Evolutionary conservation across 2,797 vertebrate species (phyloP).

Genomic region (Tinamus major): DNA sequence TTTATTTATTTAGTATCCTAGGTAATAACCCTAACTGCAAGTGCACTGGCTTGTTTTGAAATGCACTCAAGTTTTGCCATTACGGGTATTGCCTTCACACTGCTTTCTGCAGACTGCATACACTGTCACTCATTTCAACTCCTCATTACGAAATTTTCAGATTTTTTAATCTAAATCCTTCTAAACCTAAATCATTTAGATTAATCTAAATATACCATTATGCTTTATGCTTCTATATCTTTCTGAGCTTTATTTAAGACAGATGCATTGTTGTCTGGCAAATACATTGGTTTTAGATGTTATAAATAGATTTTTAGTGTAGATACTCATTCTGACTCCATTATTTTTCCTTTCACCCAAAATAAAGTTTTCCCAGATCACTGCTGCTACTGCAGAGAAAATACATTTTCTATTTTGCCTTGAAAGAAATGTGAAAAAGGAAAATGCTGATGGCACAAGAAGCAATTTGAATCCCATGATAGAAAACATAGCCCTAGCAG

Average conservation of each 20-base stretch:
- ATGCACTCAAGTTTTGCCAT: slow-evolving; percentile 6
- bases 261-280: slow-evolving; percentile 27
- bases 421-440: slow-evolving; percentile 77
- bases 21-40: slow-evolving; percentile 27
- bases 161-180: slow-evolving; percentile 62
- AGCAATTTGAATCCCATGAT: slow-evolving; percentile 79
- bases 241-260: slow-evolving; percentile 56
- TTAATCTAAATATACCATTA: slow-evolving; percentile 24
- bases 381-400: slow-evolving; percentile 60
- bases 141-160: slow-evolving; percentile 56
- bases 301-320: slow-evolving; percentile 73
- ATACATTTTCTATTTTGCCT: slow-evolving; percentile 74
- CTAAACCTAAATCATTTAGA: not conserved
- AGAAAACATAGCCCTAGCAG: slow-evolving; percentile 71
- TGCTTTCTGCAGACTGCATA: slow-evolving; percentile 56
- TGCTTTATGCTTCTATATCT: not conserved
- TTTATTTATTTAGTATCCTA: slow-evolving; percentile 51
- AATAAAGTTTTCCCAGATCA: slow-evolving; percentile 77
- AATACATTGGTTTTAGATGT: slow-evolving; percentile 47
- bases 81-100: not conserved
- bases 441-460: slow-evolving; percentile 70
- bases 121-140: slow-evolving; percentile 10
- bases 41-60: slow-evolving; percentile 45
- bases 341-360: slow-evolving; percentile 73
- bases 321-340: slow-evolving; percentile 64